Percentiles rank a stretch among this genome's conserved stretches.
Conservation (phyloP, 2,113 vertebrate species). For the Lonchura striata region DNA sequence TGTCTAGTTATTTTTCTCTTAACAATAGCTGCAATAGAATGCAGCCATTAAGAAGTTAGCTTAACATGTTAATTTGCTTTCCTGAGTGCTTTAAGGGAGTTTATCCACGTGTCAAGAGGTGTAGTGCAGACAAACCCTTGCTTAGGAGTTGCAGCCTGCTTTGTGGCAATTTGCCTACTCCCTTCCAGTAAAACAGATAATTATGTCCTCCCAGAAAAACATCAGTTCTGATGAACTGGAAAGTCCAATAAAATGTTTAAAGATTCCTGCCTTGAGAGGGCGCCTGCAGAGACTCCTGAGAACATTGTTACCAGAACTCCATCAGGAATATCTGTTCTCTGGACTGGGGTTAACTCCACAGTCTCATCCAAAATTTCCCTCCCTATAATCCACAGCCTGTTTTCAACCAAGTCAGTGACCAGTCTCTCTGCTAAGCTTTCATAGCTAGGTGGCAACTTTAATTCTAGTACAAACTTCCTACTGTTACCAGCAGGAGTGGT, state of each 20-base stretch:
- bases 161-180: neutral
- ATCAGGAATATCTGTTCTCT: neutral
- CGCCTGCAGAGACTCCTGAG: neutral
- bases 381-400: neutral
- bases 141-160: neutral
- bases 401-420: neutral
- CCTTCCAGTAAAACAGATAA: neutral
- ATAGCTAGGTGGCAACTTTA: neutral
- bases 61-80: neutral
- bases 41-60: neutral
- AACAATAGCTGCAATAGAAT: neutral
- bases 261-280: neutral
- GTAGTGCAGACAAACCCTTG: neutral
- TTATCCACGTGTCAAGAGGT: neutral
- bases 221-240: neutral
- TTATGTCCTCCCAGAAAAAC: neutral
- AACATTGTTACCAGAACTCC: neutral
- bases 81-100: neutral
- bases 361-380: neutral
- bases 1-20: neutral
- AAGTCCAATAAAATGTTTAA: neutral
- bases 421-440: neutral
- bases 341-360: neutral
- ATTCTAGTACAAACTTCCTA: neutral
- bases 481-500: neutral